These are phyloP conservation scores for Drosophila malerkotliana DNA, from an alignment of 1,140 invertebrate genomes.

Conservation along the genomic window DNA sequence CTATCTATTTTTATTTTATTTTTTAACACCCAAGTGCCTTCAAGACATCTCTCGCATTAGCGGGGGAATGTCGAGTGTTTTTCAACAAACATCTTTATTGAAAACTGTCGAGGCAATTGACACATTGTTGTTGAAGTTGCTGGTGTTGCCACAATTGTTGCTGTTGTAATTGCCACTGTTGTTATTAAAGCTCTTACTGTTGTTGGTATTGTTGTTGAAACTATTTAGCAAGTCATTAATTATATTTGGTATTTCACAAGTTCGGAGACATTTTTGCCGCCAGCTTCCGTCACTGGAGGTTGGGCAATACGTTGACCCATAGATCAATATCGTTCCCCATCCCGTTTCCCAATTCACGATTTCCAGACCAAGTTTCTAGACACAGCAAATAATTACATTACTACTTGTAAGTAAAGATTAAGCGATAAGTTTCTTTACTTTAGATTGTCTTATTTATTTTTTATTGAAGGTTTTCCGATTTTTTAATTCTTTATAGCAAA, in stretches of 20 bases:
- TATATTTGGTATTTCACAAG: conserved; percentile 61
- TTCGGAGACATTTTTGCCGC: conserved; percentile 21
- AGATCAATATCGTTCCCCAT: background rate
- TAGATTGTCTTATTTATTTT: too few relatives aligned
- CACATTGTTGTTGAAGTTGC: conserved; percentile 29
- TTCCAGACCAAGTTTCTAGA: conserved; percentile 4
- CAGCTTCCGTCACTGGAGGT: conserved; percentile 42
- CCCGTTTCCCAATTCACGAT: background rate
- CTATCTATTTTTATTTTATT: background rate
- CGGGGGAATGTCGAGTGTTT: background rate
- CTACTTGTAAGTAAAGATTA: too few relatives aligned
- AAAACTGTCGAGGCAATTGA: conserved; percentile 16
- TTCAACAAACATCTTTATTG: conserved; percentile 23
- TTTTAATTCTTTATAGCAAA: background rate
- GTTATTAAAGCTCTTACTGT: background rate
- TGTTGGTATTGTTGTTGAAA: conserved; percentile 25
- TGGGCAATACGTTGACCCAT: conserved; percentile 64
- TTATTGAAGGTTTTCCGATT: too few relatives aligned
- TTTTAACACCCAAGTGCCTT: background rate
- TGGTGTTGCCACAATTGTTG: conserved; percentile 28
- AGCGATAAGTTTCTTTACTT: too few relatives aligned
- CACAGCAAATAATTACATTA: background rate
- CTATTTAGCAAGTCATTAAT: conserved; percentile 64
- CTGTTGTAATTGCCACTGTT: conserved; percentile 30
- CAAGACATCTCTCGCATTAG: background rate